Base-by-base conservation (phyloP, 2,113 vertebrate species). In the Psephotus haematonotus region DNA sequence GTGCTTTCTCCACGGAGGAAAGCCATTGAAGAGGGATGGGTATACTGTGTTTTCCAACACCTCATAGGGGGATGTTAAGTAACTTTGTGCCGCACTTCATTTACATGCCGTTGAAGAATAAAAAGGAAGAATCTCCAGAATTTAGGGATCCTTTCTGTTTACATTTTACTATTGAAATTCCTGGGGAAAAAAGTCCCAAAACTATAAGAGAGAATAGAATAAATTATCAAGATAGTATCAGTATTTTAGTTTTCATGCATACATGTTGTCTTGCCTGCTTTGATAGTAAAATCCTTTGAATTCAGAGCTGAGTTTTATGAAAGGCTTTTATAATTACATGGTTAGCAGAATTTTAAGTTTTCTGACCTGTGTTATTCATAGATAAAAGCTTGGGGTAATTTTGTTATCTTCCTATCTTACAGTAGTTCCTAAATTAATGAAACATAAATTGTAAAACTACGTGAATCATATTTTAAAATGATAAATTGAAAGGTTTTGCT, bases 231-330 rank as follows among this genome's bases (percentile, higher is more conserved):
- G 83, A 92, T 88, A 65, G 33, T 86, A 92, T 44, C 53, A 84
- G 7, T 72, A 59, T 72, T 59, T 76, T 55, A 46, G 19, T 76
- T 97, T 96, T 96, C 87, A 76, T 88, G 88, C 75, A 55, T 64
- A 92, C 68, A 80, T 85, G 37, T 94, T 97, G 89, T 94, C 90
- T 82, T 92, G 72, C 65, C 3, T 23, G 76, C 97, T 98, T 98
- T 98, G 97, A 98, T 98, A 97, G 95, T 76, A 90, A 94, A 93
- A 87, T 97, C 93, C 95, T 97, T 97, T 98, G 96, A 98, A 97
- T 81, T 86, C 69, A 90, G 82, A 90, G 80, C 94, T 97, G 97
- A 95, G 37, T 74, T 98, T 96, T 98, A 98, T 98, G 98, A 97
- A 98, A 97, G 97, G 88, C 94, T 95, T 98, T 75, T 44, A 79